Conservation (phyloP, 2,113 vertebrate genomes). For the Mionectes macconnelli region DNA sequence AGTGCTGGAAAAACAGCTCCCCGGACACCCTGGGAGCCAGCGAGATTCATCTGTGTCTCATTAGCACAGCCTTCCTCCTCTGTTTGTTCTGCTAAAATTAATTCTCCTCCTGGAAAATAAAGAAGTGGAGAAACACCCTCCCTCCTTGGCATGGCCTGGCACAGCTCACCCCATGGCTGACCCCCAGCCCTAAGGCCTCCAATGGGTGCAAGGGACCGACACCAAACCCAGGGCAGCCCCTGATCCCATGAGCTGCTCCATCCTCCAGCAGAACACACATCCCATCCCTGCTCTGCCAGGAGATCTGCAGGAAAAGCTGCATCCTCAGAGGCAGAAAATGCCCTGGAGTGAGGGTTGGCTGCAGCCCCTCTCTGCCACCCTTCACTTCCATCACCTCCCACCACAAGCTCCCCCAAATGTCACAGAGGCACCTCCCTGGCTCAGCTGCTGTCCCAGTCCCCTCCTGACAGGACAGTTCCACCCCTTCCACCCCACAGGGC, state of each 20-base stretch:
- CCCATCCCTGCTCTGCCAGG: rapidly evolving
- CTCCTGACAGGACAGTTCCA: not conserved
- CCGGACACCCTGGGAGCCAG: not conserved
- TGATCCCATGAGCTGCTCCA: rapidly evolving
- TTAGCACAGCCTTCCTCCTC: not conserved
- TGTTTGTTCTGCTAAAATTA: not conserved
- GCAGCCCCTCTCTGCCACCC: not conserved
- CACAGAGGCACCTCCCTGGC: rapidly evolving
- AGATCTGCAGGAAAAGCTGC: not conserved
- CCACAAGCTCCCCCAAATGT: too few relatives aligned
- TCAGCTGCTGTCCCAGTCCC: not conserved
- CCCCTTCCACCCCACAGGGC: not conserved
- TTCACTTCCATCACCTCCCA: not conserved
- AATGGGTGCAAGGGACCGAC: rapidly evolving
- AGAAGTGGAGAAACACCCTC: not conserved
- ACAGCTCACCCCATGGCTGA: rapidly evolving
- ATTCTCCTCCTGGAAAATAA: not conserved
- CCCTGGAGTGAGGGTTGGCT: rapidly evolving
- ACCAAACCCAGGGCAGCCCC: not conserved
- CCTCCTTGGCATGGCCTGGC: not conserved
- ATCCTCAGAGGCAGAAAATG: not conserved
- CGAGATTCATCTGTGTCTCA: slow-evolving; percentile 33
- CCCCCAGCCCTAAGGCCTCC: rapidly evolving
- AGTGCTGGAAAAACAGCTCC: slow-evolving; percentile 33
- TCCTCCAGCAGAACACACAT: rapidly evolving